Percentiles rank a stretch among this genome's conserved stretches.
Evolutionary conservation across 1,140 invertebrate genomes (phyloP).

Genomic region (Temnothorax longispinosus): DNA sequence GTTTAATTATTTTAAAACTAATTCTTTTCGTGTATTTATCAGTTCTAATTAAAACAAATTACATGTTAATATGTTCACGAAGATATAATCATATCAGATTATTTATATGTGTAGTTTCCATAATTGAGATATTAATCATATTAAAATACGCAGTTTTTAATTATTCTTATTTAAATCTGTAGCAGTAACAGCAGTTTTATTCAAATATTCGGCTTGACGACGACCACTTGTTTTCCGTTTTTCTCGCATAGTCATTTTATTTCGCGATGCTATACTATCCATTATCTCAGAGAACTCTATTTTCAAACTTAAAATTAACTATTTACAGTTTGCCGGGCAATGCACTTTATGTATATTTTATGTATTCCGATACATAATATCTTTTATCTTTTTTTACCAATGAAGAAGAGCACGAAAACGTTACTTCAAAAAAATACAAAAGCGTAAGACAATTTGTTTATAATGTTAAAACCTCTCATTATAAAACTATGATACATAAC

Average conservation of each 20-base stretch:
- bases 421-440: slow-evolving; percentile 2
- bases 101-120: neutral
- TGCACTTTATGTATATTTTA: slow-evolving; percentile 16
- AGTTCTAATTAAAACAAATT: neutral
- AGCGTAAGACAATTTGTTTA: neutral
- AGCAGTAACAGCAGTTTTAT: neutral
- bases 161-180: neutral
- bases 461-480: slow-evolving; percentile 10
- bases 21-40: neutral
- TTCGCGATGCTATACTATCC: neutral
- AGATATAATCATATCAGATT: neutral
- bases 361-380: neutral
- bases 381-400: neutral
- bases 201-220: neutral
- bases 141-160: neutral
- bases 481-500: neutral
- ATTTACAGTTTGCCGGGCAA: neutral
- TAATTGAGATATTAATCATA: neutral
- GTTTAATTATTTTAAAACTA: neutral
- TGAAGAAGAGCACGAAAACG: neutral
- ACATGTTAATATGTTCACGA: neutral
- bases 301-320: slow-evolving; percentile 27
- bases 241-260: neutral
- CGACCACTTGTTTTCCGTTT: neutral
- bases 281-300: neutral